Conservation (phyloP, 2,113 vertebrate genomes). For the Strigops habroptila region DNA sequence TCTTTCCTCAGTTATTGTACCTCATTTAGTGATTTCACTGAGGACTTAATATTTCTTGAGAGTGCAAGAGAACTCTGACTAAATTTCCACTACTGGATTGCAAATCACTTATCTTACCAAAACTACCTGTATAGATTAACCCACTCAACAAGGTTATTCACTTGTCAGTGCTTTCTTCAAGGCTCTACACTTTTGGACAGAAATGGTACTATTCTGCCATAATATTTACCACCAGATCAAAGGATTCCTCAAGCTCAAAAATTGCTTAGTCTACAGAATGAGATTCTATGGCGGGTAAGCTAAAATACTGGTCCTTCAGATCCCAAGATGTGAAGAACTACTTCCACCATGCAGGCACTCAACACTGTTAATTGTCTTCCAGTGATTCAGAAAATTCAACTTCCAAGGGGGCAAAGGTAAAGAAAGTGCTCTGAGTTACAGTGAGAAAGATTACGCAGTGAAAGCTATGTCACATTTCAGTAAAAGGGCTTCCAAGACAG, state of each 20-base stretch:
- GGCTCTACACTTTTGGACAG: background rate
- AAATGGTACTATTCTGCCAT: background rate
- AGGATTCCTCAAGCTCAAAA: background rate
- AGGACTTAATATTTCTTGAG: background rate
- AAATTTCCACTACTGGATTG: background rate
- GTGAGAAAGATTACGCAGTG: background rate
- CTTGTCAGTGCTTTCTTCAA: background rate
- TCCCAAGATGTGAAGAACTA: background rate
- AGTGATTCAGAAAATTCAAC: background rate
- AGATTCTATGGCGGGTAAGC: background rate
- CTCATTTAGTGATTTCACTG: background rate
- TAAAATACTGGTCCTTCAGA: background rate
- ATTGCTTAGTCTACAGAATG: background rate
- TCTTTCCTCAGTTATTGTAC: background rate
- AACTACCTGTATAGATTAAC: background rate
- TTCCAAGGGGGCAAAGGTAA: background rate
- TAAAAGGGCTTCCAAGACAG: background rate
- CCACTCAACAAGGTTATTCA: background rate
- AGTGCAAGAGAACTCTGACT: background rate
- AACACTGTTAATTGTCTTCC: background rate
- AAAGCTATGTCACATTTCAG: background rate
- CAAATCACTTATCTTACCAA: background rate
- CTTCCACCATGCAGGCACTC: background rate
- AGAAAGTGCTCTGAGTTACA: background rate
- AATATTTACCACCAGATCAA: background rate